Evolutionary conservation across 2,888 invertebrate species (phyloP).

Genomic region (Agrochola lota): DNA sequence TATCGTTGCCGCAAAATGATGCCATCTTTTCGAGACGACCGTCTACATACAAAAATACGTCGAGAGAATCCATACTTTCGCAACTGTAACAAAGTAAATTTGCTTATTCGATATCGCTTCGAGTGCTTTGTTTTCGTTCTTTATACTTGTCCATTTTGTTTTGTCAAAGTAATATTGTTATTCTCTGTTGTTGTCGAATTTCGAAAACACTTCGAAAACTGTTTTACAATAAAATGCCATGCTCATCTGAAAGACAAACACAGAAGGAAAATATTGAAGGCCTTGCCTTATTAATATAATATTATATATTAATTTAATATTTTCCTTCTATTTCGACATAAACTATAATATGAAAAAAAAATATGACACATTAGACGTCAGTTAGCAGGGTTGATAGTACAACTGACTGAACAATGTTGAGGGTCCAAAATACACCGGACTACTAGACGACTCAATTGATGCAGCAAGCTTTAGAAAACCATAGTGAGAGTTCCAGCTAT

Average conservation of each 20-base stretch:
- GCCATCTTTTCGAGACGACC: constrained; percentile 96
- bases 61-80: constrained; percentile 94
- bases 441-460: not conserved
- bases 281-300: too few species aligned
- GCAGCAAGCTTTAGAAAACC: not conserved
- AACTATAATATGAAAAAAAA: not conserved
- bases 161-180: constrained; percentile 42
- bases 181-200: constrained; percentile 21
- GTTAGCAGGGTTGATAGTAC: not conserved
- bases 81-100: constrained; percentile 91
- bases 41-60: constrained; percentile 95
- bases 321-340: not conserved
- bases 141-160: constrained; percentile 46
- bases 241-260: constrained; percentile 6
- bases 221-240: not conserved
- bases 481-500: not conserved
- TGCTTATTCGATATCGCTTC: constrained; percentile 66
- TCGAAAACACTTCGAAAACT: constrained; percentile 4
- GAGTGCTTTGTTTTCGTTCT: constrained; percentile 56
- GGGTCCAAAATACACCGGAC: not conserved
- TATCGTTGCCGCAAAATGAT: constrained; percentile 95
- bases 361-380: not conserved
- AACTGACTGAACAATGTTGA: not conserved
- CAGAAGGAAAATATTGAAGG: too few species aligned
- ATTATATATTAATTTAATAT: too few species aligned